Evolutionary conservation across 1,140 invertebrate species (phyloP).

Genomic region (Galendromus occidentalis): DNA sequence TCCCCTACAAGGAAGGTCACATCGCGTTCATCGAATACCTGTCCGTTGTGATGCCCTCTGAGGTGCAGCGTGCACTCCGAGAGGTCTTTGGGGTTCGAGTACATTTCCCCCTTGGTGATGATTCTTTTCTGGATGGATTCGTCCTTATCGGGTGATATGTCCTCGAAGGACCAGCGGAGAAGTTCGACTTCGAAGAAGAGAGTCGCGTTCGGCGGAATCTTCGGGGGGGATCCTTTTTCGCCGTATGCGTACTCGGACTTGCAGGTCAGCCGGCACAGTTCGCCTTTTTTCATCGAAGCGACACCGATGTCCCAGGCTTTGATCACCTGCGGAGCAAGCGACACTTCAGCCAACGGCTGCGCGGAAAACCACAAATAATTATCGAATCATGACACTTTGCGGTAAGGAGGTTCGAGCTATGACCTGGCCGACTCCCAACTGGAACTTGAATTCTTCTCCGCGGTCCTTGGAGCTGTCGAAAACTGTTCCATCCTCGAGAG

Average conservation of each 20-base stretch:
- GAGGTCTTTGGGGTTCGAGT: constrained; percentile 48
- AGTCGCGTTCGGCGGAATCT: constrained; percentile 72
- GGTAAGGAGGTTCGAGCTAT: constrained; percentile 15
- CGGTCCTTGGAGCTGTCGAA: constrained; percentile 81
- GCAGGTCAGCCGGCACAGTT: constrained; percentile 62
- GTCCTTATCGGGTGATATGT: constrained; percentile 60
- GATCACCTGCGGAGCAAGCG: constrained; percentile 46
- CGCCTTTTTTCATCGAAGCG: constrained; percentile 78
- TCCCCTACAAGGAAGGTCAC: constrained; percentile 69
- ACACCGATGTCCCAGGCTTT: constrained; percentile 90
- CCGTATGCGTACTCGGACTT: constrained; percentile 82
- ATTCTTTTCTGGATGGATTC: constrained; percentile 53
- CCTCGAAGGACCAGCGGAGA: constrained; percentile 56
- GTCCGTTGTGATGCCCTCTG: constrained; percentile 44
- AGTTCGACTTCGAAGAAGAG: constrained; percentile 60
- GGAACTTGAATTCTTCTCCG: constrained; percentile 61
- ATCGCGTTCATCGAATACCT: constrained; percentile 50
- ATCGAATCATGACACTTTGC: background rate
- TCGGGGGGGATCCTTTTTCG: constrained; percentile 52
- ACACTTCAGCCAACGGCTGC: background rate
- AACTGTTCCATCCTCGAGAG: constrained; percentile 52
- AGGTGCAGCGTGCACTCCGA: constrained; percentile 43
- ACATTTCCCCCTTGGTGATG: constrained; percentile 45
- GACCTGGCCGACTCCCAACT: constrained; percentile 45
- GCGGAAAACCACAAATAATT: background rate